These are phyloP conservation scores for Crypturellus undulatus DNA, from an alignment of 2,113 vertebrate species.

Conservation along the genomic window DNA sequence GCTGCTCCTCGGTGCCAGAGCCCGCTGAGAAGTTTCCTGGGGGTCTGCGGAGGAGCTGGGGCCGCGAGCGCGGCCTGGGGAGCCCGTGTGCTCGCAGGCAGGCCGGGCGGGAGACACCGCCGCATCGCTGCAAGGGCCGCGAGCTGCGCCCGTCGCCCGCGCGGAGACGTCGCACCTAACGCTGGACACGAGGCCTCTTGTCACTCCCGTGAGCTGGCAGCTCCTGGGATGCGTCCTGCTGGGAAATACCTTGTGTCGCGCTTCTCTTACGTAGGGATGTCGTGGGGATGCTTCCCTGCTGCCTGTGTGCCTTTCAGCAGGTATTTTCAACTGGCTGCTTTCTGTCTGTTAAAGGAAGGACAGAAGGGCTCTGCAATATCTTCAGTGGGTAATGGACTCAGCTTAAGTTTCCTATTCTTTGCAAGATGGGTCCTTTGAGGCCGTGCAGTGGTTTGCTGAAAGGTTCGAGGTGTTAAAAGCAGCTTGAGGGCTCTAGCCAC, in stretches of 20 bases:
- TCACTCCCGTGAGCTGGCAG: fast-evolving
- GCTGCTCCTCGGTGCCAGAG: too few relatives aligned
- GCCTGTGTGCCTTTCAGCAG: not conserved
- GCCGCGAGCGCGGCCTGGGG: too few relatives aligned
- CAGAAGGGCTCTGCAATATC: not conserved
- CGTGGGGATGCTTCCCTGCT: not conserved
- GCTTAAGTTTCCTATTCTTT: not conserved
- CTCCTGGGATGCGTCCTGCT: fast-evolving
- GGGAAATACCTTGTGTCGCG: not conserved
- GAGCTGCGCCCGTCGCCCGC: fast-evolving
- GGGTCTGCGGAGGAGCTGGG: too few relatives aligned
- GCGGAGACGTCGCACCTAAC: fast-evolving
- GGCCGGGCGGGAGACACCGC: too few relatives aligned
- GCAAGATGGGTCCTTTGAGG: not conserved
- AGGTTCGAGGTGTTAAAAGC: not conserved
- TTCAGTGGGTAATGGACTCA: not conserved
- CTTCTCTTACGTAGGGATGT: not conserved
- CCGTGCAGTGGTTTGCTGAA: too few relatives aligned
- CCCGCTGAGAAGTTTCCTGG: too few relatives aligned
- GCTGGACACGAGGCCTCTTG: not conserved
- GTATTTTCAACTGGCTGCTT: not conserved
- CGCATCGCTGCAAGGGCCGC: too few relatives aligned
- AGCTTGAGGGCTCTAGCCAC: not conserved
- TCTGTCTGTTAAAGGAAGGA: not conserved
- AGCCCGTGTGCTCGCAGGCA: too few relatives aligned